These are phyloP conservation scores for Takifugu flavidus DNA, from an alignment of 2,113 vertebrate genomes.

Conservation along the genomic window DNA sequence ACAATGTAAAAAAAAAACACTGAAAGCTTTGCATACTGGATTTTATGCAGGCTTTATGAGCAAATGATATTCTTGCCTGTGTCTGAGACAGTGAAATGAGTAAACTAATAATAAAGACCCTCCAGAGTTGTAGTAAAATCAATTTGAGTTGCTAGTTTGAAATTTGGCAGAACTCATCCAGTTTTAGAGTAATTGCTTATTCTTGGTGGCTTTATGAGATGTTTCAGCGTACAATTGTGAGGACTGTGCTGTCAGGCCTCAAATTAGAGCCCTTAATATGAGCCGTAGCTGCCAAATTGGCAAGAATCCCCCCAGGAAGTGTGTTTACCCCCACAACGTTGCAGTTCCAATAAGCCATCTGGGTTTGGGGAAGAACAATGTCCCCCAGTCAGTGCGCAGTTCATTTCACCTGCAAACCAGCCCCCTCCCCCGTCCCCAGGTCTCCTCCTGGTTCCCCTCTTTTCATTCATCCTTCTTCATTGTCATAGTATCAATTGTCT, in stretches of 20 bases:
- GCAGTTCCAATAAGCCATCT: constrained; percentile 85
- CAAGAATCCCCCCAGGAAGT: constrained; percentile 20
- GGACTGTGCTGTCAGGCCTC: constrained; percentile 33
- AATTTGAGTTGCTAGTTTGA: constrained; percentile 17
- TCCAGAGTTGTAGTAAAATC: constrained; percentile 23
- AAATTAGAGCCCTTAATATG: constrained; percentile 43
- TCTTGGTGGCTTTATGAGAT: constrained; percentile 32
- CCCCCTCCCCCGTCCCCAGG: constrained; percentile 72
- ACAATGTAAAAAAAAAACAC: no score
- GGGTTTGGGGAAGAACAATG: constrained; percentile 84
- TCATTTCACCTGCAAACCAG: constrained; percentile 95
- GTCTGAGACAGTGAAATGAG: constrained; percentile 14
- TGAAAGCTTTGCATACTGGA: not conserved
- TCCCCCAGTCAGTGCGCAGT: constrained; percentile 88
- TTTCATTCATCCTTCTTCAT: constrained; percentile 51
- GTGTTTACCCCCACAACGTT: constrained; percentile 21
- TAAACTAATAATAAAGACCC: constrained; percentile 23
- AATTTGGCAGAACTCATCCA: constrained; percentile 10
- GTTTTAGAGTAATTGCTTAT: constrained; percentile 45
- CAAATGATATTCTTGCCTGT: not conserved
- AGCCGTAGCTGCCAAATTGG: constrained; percentile 46
- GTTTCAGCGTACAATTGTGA: constrained; percentile 26
- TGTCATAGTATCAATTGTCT: constrained; percentile 39
- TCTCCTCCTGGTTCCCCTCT: constrained; percentile 53
- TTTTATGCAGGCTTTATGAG: constrained; percentile 15